Conservation (phyloP, 1,140 invertebrate genomes). For the Zaprionus capensis region DNA sequence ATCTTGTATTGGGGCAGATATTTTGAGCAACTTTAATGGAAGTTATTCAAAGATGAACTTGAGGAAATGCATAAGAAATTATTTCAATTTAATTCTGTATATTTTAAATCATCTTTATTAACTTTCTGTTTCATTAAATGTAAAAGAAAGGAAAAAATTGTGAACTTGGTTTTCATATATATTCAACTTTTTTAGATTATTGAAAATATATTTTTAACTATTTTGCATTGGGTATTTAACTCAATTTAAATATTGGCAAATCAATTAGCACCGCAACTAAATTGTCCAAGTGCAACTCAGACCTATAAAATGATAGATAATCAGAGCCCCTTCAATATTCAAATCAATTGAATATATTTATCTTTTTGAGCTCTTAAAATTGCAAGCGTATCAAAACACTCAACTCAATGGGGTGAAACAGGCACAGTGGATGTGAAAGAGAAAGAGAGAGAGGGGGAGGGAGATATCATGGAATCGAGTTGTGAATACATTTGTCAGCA, state of each 20-base stretch:
- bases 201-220: too few relatives aligned
- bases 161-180: too few relatives aligned
- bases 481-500: slow-evolving; percentile 32
- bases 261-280: background rate
- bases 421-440: background rate
- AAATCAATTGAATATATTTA: slow-evolving; percentile 5
- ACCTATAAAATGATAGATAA: background rate
- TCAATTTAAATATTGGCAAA: background rate
- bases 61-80: too few relatives aligned
- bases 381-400: slow-evolving; percentile 6
- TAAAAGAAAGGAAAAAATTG: too few relatives aligned
- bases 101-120: too few relatives aligned
- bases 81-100: too few relatives aligned
- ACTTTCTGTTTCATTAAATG: too few relatives aligned
- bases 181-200: background rate
- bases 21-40: too few relatives aligned
- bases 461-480: slow-evolving; percentile 17
- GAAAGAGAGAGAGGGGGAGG: background rate
- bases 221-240: too few relatives aligned
- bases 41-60: too few relatives aligned
- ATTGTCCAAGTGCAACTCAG: background rate
- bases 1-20: too few relatives aligned
- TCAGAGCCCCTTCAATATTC: background rate
- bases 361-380: background rate
- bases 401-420: background rate